Base-by-base conservation (phyloP, 2,888 invertebrate species). In the Odontomyia ornata region DNA sequence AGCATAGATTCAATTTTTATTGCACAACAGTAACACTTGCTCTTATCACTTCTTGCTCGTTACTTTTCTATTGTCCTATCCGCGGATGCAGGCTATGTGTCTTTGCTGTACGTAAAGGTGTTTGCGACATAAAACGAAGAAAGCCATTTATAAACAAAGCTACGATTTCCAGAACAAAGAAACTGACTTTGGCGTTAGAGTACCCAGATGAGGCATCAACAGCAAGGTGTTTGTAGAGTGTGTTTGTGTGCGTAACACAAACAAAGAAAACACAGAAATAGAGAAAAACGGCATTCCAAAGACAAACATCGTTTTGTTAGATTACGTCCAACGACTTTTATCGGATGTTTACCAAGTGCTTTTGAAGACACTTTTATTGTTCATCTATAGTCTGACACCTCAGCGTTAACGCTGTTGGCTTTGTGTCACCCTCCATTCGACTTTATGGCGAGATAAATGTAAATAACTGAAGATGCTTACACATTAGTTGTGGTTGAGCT, bases 341-440 rank as follows among this genome's bases (percentile, higher is more conserved):
- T 64, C 64, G 64, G 64, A 64, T 64, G 64, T 64, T 64, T 64
- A 64, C 64, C 21, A 30, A 64, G 64, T 64, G 64, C 64, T 64
- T 64, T 64, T 64, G 28, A 64, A 64, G 64, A 64, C 30, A 64
- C 64, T 25, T 64, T 64, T 64, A 64, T 64, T 64, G 64, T 25
- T 64, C 64, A 30, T 28, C 64, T 30, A 64, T 64, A 30, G 64
- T 64, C 64, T 64, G 64, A 64, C 64, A 64, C 64, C 64, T 64
- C 64, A 64, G 64, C 18, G 64, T 64, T 52, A 18, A 18, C 52
- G 15, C 13, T 52, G 52, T 52, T 52, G 52, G 52, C 52, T 52
- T 52, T 52, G 52, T 52, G 52, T 52, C 52, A 15, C 52, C 15
- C 52, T 52, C 64, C 21, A 30, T 27, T 28, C 23, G 30, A 64